Base-by-base conservation (phyloP, 2,797 vertebrate genomes). In the Poeciliopsis paucimaculata region DNA sequence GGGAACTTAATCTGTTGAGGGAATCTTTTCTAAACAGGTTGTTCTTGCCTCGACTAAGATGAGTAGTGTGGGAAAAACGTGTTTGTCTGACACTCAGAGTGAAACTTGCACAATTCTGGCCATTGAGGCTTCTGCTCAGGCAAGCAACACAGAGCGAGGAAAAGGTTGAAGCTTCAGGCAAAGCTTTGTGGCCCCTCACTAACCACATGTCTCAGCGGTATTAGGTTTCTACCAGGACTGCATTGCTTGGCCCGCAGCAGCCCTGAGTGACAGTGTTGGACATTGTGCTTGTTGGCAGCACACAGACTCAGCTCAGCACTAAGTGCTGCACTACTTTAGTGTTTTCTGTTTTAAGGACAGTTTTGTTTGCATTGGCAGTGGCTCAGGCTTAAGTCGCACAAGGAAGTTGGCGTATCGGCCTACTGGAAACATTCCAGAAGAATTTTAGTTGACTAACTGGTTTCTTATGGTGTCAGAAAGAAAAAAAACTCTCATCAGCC, bases 161-260 rank as follows among this genome's bases (percentile, higher is more conserved):
- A 62, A 79, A 66, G 46, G 49, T 41, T 26, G 71, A 74, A 72
- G 43, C 51, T 31, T 76, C 41, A 80, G 80, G 81, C 79, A 82
- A 73, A 16, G 39, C 60, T 39, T 0, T 26, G 13, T 46, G 72
- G 77, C 68, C 43, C 31, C 49, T 77, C 28, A 2, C 77, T 66
- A 49, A 76, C 46, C 66, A 73, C 41, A 64, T 88, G 79, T 84
- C 2, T 73, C 72, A 45, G 77, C 41, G 16, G 87, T 80, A 34
- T 86, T 83, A 60, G 2, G 81, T 90, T 85, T 86, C 81, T 71
- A 23, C 47, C 45, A 1, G 62, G 72, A 72, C 43, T 77, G 77
- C 46, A 20, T 31, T 47, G 49, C 51, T 66, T 49, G 31, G 51
- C 71, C 39, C 6, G 23, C 39, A n/a, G 55, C 70, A 60, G 16